These are phyloP conservation scores for Plebejus anna DNA, from an alignment of 2,888 invertebrate species.

Conservation along the genomic window DNA sequence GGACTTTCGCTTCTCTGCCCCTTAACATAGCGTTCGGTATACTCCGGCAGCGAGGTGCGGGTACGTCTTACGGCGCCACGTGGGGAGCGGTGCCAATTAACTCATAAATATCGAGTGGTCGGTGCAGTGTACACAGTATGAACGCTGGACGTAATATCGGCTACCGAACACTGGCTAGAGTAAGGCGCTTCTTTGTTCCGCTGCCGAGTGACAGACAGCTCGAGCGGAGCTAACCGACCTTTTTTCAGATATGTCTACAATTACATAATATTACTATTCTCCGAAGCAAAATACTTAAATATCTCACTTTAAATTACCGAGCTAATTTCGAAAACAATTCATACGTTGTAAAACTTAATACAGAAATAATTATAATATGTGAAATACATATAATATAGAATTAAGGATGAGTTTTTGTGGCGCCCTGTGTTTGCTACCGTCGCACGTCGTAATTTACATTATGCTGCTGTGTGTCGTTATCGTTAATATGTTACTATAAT, in stretches of 20 bases:
- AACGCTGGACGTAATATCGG: neutral
- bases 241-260: too few species aligned
- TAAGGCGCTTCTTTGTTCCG: neutral
- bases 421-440: neutral
- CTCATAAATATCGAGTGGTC: conserved; percentile 14
- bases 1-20: neutral
- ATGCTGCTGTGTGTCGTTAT: neutral
- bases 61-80: neutral
- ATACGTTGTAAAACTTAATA: neutral
- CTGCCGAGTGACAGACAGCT: neutral
- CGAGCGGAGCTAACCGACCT: neutral
- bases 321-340: neutral
- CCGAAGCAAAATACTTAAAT: neutral
- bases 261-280: neutral
- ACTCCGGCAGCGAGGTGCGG: neutral
- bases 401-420: neutral
- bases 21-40: neutral
- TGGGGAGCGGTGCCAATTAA: conserved; percentile 20
- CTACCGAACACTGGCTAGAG: neutral
- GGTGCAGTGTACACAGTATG: neutral
- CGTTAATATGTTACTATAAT: neutral
- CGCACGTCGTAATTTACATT: neutral
- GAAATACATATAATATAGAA: neutral
- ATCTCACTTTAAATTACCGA: neutral
- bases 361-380: neutral